Conservation (phyloP, 2,888 invertebrate genomes). For the Drosophila longiperda region DNA sequence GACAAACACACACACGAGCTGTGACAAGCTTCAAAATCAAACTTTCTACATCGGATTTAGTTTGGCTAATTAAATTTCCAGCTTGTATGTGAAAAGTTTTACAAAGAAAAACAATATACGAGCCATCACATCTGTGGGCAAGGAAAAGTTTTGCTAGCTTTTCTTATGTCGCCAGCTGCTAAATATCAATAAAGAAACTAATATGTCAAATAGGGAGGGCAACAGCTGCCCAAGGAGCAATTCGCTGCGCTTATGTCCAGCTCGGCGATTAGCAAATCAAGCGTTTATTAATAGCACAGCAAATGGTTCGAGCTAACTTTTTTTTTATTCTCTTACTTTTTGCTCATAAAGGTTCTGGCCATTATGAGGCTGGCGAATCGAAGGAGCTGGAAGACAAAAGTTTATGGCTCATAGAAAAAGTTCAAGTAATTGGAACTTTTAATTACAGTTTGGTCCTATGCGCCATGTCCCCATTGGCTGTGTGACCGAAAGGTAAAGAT, state of each 20-base stretch:
- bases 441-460: slow-evolving; percentile 69
- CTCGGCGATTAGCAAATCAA: slow-evolving; percentile 76
- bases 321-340: slow-evolving; percentile 16
- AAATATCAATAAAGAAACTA: slow-evolving; percentile 81
- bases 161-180: slow-evolving; percentile 63
- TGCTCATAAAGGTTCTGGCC: slow-evolving; percentile 49
- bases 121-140: slow-evolving; percentile 36
- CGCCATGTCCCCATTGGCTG: slow-evolving; percentile 20
- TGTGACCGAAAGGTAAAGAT: slow-evolving; percentile 45
- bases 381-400: slow-evolving; percentile 63
- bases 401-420: slow-evolving; percentile 71
- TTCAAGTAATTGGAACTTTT: slow-evolving; percentile 70
- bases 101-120: slow-evolving; percentile 43
- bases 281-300: slow-evolving; percentile 74
- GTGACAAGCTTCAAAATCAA: slow-evolving; percentile 34
- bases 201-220: slow-evolving; percentile 67
- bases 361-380: slow-evolving; percentile 43
- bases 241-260: slow-evolving; percentile 33
- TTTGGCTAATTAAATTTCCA: slow-evolving; percentile 75
- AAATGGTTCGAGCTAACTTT: slow-evolving; percentile 59
- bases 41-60: slow-evolving; percentile 36
- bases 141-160: slow-evolving; percentile 56
- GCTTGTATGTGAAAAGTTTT: slow-evolving; percentile 59
- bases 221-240: slow-evolving; percentile 55
- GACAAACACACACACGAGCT: slow-evolving; percentile 3